Evolutionary conservation across 2,888 invertebrate species (phyloP), one percentile per base, ranked within the genome.

Genomic region (Trissonchulus sp.): DNA sequence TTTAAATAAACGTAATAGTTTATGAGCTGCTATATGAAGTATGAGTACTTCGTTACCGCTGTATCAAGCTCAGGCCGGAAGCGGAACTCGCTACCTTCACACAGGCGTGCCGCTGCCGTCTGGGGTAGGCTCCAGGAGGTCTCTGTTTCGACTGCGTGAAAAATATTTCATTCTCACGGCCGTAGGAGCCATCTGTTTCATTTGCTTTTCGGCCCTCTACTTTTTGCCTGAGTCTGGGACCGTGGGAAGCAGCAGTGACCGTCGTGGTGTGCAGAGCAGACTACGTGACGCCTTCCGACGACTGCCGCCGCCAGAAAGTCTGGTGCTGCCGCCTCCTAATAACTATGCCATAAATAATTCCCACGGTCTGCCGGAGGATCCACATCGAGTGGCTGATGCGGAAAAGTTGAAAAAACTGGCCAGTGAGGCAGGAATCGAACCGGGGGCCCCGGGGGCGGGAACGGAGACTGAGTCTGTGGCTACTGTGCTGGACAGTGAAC

Each of bases 151-250:
- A n/a, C 2, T 72, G 72, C 38, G 72, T 28, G 74, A 73, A 36
- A 73, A 63, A 63, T 34, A 63, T 33, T 23, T 74, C 18, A 15
- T 74, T 37, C 48, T 48, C 8, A 8, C 23, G 48, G 2, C 35
- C 8, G 60, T 68, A n/a, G 68, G 37, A 18, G 73, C 36, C 63
- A 3, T 63, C 36, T n/a, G 34, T 8, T 35, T 74, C 38, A 2
- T 74, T 48, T 74, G 68, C 74, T 74, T 30, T 31, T 8, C 68
- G 2, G n/a, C 2, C 48, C 38, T 68, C 38, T 1, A 28, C 31
- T 68, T 74, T 31, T 60, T 68, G 8, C 68, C 74, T n/a, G 73
- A 73, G 48, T 37, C 69, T 28, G 48, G 31, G n/a, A 15, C 68
- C 60, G 60, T 18, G 15, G 75, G 30, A 35, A 63, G 34, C 31